Evolutionary conservation across 2,113 vertebrate species (phyloP).

Genomic region (Pteruthius melanotis): DNA sequence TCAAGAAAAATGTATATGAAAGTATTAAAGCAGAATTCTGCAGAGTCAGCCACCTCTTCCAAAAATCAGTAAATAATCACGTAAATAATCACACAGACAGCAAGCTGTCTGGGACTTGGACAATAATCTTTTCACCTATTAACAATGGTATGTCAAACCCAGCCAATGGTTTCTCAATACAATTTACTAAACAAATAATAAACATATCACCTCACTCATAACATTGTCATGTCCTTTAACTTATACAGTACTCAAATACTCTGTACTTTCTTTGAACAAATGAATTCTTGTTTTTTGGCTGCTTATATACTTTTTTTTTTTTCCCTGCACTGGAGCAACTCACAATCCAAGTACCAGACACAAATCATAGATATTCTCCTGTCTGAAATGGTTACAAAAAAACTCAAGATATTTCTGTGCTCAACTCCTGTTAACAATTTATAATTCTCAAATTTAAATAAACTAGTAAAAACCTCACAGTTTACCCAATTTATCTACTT

Average conservation of each 20-base stretch:
- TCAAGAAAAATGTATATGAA: not conserved
- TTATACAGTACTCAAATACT: not conserved
- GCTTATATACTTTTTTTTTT: not conserved
- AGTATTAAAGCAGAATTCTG: not conserved
- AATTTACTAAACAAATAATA: not conserved
- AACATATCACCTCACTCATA: not conserved
- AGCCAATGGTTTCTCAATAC: not conserved
- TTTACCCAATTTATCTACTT: not conserved
- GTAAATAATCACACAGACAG: not conserved
- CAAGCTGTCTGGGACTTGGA: not conserved
- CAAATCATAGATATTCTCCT: not conserved
- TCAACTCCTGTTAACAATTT: not conserved
- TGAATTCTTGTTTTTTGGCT: not conserved
- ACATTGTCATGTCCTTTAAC: not conserved
- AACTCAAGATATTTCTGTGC: not conserved
- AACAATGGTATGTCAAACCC: not conserved
- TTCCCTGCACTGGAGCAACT: not conserved
- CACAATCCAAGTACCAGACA: not conserved
- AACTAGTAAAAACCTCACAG: not conserved
- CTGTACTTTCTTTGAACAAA: not conserved
- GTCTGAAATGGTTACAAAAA: not conserved
- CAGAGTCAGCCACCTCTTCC: not conserved
- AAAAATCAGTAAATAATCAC: not conserved
- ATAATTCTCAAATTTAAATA: not conserved
- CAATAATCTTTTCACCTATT: not conserved